phyloP scores from a whole-genome alignment of 2,797 vertebrate genomes.

The Buceros bicornis region DNA sequence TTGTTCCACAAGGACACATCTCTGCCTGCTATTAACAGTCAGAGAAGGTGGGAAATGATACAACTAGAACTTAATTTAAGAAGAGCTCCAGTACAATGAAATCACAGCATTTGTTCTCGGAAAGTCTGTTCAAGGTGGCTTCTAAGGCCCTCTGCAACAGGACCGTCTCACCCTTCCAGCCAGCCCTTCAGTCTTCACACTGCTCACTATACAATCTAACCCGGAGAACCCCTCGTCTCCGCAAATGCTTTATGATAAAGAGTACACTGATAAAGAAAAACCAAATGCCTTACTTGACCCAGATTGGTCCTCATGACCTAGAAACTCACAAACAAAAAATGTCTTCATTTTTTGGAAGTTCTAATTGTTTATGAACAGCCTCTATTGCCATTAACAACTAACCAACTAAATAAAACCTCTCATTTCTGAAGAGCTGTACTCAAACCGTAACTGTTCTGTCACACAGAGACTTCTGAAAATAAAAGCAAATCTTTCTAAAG shows the following conservation, averaged over 20 bases:
- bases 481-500: neutral
- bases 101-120: neutral
- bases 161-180: neutral
- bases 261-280: neutral
- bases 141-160: neutral
- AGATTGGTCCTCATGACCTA: neutral
- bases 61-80: neutral
- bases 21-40: neutral
- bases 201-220: neutral
- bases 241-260: neutral
- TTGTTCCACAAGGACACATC: neutral
- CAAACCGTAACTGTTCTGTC: neutral
- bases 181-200: neutral
- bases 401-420: neutral
- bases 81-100: neutral
- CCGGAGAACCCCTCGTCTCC: neutral
- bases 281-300: neutral
- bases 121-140: neutral
- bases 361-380: neutral
- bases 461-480: neutral
- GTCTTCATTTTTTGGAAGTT: neutral
- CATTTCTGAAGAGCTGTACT: neutral
- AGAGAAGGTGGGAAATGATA: neutral
- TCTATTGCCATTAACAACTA: neutral
- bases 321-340: neutral